Evolutionary conservation across 92 coral and sea anemone species (phyloP), one percentile per base, ranked within the genome.

Genomic region (Siderastrea siderea): DNA sequence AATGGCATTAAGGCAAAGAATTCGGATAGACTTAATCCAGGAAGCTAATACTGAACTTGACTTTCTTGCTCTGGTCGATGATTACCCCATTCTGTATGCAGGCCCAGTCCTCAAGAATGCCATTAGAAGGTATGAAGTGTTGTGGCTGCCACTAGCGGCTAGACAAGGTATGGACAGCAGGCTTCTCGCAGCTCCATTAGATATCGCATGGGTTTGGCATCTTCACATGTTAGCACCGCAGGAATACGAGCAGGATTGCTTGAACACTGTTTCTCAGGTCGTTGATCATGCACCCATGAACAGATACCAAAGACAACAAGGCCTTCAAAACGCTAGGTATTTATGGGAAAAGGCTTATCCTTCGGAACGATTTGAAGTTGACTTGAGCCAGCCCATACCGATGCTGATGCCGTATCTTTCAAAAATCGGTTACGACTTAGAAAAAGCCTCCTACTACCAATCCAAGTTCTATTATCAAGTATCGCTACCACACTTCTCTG

Each of bases 161-260:
- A 74, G 74, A 58, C 72, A 70, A 14, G 89, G 82, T 44, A 74
- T 62, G 3, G 74, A 65, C 17, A 78, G 68, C 63, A 52, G 50
- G 43, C 78, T 85, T 7, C 72, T 89, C 9, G 80, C 94, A 50
- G 96, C 96, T 63, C 96, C 96, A n/a, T 44, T 93, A 48, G 96
- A 93, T 83, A 92, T 93, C n/a, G 94, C 96, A 1, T 93, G 96
- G 96, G 94, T 93, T 16, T 93, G 96, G 96, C 89, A 93, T 51
- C 78, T 86, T 9, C 96, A 93, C 66, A 86, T 93, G 96, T 82
- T 93, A 14, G 59, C 94, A 59, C 96, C 96, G 19, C 49, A 65
- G 10, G 73, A 84, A 47, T 93, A 93, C 65, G 87, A 87, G 44
- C 92, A 70, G 16, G 95, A 92, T 75, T 92, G 95, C 75, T 47